These are phyloP conservation scores for Sebastes paucispinis DNA, from an alignment of 2,797 vertebrate species.

Conservation along the genomic window DNA sequence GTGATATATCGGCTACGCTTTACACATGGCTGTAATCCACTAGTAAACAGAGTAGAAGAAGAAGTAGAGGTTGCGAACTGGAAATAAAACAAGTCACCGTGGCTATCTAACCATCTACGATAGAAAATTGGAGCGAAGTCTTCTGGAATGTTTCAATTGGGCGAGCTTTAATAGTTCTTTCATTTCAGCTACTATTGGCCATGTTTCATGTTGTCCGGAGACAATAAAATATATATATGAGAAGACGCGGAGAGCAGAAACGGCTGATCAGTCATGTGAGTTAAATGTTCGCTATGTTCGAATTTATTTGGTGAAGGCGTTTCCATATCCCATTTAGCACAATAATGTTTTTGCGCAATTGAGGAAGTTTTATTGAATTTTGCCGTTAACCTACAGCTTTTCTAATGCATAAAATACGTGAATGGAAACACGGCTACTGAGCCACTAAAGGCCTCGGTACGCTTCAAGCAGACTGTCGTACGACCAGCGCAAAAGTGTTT, in stretches of 20 bases:
- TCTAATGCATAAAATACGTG: neutral
- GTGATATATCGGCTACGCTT: too few relatives aligned
- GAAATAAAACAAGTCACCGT: neutral
- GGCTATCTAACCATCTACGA: neutral
- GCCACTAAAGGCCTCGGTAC: neutral
- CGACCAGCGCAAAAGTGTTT: neutral
- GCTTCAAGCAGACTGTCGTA: too few relatives aligned
- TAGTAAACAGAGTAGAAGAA: neutral
- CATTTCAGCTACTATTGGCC: neutral
- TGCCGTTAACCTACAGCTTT: neutral
- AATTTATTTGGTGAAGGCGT: too few relatives aligned
- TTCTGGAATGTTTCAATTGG: too few relatives aligned
- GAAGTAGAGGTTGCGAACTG: neutral
- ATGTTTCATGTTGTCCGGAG: neutral
- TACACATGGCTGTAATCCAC: neutral
- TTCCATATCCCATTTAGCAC: neutral
- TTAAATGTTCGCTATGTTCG: too few relatives aligned
- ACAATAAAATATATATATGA: neutral
- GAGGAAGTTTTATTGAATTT: neutral
- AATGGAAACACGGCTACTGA: neutral
- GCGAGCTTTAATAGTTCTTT: neutral
- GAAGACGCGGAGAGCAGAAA: neutral
- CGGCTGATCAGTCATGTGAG: too few relatives aligned
- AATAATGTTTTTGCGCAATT: neutral
- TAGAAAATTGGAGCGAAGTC: neutral